Conservation (phyloP, 2,888 invertebrate species). For the Chymomyza caudatula region DNA sequence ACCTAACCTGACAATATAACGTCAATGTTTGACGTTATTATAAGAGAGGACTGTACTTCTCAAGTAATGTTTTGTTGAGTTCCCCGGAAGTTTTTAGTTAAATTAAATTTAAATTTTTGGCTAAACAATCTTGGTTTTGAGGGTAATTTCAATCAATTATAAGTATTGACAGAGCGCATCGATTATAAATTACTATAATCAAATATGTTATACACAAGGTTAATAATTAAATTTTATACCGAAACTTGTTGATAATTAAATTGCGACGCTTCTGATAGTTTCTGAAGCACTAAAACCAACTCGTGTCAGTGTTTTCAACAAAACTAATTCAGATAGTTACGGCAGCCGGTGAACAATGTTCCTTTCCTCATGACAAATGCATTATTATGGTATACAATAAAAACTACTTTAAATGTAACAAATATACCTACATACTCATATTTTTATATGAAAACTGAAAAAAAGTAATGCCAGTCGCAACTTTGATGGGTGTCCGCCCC, state of each 20-base stretch:
- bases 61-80: too few species aligned
- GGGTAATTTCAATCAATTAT: background rate
- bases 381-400: background rate
- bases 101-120: too few species aligned
- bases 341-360: background rate
- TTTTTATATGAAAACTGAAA: background rate
- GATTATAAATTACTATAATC: background rate
- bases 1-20: too few species aligned
- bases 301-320: background rate
- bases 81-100: too few species aligned
- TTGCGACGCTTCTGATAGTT: background rate
- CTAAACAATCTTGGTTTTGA: background rate
- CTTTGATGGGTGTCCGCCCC: slow-evolving; percentile 28
- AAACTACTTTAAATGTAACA: background rate
- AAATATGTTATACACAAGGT: background rate
- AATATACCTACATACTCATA: background rate
- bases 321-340: background rate
- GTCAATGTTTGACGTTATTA: too few species aligned
- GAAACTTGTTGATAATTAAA: background rate
- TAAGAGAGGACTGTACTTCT: too few species aligned
- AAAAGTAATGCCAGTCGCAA: background rate
- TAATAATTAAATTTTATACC: background rate
- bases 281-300: background rate
- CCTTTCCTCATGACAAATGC: background rate
- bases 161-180: background rate